Evolutionary conservation across 2,888 invertebrate genomes (phyloP).

Genomic region (Mycalesis mineus): DNA sequence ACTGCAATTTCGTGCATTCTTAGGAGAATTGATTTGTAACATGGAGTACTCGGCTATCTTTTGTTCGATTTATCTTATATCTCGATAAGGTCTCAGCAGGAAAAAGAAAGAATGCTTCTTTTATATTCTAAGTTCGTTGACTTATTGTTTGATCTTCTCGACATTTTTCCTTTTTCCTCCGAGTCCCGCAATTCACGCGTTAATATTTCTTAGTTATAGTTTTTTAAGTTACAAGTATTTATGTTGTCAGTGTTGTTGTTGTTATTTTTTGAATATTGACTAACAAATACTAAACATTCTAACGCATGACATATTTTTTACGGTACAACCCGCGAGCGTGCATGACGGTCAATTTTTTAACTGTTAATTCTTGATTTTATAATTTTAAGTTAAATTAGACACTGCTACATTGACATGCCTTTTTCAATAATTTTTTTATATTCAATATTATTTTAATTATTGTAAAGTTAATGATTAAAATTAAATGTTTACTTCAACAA

Average conservation of each 20-base stretch:
- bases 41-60: slow-evolving; percentile 36
- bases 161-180: slow-evolving; percentile 67
- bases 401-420: slow-evolving; percentile 58
- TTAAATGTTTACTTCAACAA: slow-evolving; percentile 72
- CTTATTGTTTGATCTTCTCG: slow-evolving; percentile 44
- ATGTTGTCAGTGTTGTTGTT: slow-evolving; percentile 29
- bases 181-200: slow-evolving; percentile 49
- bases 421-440: slow-evolving; percentile 36
- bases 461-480: slow-evolving; percentile 37
- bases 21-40: slow-evolving; percentile 46
- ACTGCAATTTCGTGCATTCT: slow-evolving; percentile 55
- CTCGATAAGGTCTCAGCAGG: slow-evolving; percentile 54
- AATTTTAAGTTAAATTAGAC: slow-evolving; percentile 30
- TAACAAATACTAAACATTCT: slow-evolving; percentile 74
- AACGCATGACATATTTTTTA: slow-evolving; percentile 69
- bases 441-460: slow-evolving; percentile 38
- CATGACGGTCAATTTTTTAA: slow-evolving; percentile 57
- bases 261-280: slow-evolving; percentile 66
- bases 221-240: slow-evolving; percentile 32
- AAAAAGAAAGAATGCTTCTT: slow-evolving; percentile 58
- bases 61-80: slow-evolving; percentile 35
- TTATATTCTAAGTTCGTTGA: slow-evolving; percentile 56
- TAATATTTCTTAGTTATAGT: slow-evolving; percentile 20
- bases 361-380: slow-evolving; percentile 38
- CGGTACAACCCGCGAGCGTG: slow-evolving; percentile 70